Evolutionary conservation across 1,140 invertebrate genomes (phyloP), one percentile per base, ranked within the genome.

Genomic region (Anadara kagoshimensis): DNA sequence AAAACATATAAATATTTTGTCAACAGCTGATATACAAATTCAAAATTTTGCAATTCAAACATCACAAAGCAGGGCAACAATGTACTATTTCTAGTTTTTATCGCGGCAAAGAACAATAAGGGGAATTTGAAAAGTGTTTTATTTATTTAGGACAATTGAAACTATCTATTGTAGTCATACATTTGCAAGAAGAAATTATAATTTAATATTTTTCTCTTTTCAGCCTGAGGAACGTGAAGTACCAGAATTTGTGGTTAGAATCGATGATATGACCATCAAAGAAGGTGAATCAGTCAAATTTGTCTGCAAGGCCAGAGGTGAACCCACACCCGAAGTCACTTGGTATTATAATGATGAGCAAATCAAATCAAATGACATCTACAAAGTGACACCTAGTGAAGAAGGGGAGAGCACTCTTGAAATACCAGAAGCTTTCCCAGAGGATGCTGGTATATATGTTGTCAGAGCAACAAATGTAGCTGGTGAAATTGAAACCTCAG

Each of bases 211-310:
- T 51, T 1, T 20, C 16, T 62, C 26, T 16, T 49, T 54, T 16
- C 64, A 80, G 54, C 75, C 78, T 69, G 73, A 78, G 29, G 54
- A 70, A 29, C 61, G 20, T 54, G 72, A 76, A 43, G 75, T 78
- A 20, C 86, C 84, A 61, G 74, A 80, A 67, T 86, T 87, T 78
- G 69, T 81, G 12, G 53, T 78, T 12, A 74, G 69, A n/a, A 79
- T 85, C 20, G 61, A 80, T 45, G 82, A 86, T 65, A 53, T 84
- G 18, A 79, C 74, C 11, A 80, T 86, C 12, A 79, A 78, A 36
- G 97, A 98, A 89, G 96, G 98, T 78, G 95, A 97, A 84, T 93
- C 94, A 83, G 97, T 95, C 12, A 93, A 93, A 87, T 98, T 99
- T 87, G 95, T 97, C 87, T 96, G 97, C 20, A 95, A 97, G 88